A percentile compares a stretch with the other conserved stretches of the same genome.
Conservation (phyloP, 1,140 invertebrate species). For the Varroa destructor region DNA sequence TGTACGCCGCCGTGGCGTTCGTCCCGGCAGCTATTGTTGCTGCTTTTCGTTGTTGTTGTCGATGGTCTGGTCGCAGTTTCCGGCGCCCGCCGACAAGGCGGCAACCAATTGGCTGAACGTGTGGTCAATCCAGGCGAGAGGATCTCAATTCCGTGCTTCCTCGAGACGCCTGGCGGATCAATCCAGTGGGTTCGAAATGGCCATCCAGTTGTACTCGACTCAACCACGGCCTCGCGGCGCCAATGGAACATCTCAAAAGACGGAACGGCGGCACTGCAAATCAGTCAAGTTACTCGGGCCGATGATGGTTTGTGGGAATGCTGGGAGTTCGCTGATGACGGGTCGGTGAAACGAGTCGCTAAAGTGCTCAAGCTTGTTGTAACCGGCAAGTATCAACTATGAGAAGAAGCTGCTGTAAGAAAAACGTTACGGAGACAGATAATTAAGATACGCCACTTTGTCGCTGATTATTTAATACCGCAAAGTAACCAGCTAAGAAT, state of each 20-base stretch:
- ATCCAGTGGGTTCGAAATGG: constrained; percentile 36
- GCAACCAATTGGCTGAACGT: constrained; percentile 8
- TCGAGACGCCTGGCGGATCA: constrained; percentile 35
- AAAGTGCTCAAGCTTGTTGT: constrained; percentile 35
- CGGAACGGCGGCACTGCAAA: constrained; percentile 34
- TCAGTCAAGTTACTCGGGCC: constrained; percentile 32
- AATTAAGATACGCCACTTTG: too few relatives aligned
- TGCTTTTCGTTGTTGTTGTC: too few relatives aligned
- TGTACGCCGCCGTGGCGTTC: too few relatives aligned
- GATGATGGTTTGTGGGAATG: constrained; percentile 37
- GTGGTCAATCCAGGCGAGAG: constrained; percentile 34
- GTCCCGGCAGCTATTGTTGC: too few relatives aligned
- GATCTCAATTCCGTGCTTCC: constrained; percentile 35
- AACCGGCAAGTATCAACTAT: constrained; percentile 33
- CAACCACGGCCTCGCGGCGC: constrained; percentile 32
- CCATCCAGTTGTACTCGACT: constrained; percentile 34
- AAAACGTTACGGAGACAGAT: too few relatives aligned
- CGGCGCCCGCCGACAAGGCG: constrained; percentile 12
- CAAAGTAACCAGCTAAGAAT: too few relatives aligned
- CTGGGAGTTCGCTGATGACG: constrained; percentile 34
- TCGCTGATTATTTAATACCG: too few relatives aligned
- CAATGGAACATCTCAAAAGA: constrained; percentile 36
- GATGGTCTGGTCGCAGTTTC: background rate
- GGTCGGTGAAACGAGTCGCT: constrained; percentile 33
- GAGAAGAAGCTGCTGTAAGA: too few relatives aligned